These are phyloP conservation scores for Setipinna tenuifilis DNA, from an alignment of 2,797 vertebrate genomes.

Conservation along the genomic window DNA sequence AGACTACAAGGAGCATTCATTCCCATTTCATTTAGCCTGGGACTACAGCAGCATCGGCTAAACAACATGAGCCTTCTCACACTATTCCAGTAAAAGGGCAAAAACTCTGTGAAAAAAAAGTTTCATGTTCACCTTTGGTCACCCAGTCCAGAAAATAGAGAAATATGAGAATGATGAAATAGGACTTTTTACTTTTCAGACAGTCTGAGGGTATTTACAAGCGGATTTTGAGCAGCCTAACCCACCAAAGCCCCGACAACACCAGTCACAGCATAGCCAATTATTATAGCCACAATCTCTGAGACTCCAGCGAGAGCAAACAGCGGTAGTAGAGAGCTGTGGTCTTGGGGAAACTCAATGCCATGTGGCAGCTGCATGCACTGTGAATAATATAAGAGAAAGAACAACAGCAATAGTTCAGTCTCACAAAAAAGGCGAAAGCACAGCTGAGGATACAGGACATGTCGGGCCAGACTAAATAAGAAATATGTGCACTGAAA, in stretches of 20 bases:
- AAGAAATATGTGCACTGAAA: not conserved
- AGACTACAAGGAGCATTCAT: not conserved
- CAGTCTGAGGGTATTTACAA: not conserved
- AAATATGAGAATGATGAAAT: not conserved
- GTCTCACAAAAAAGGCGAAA: not conserved
- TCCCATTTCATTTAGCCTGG: conserved; percentile 9
- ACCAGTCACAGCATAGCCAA: not conserved
- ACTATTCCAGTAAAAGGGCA: not conserved
- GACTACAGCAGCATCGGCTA: not conserved
- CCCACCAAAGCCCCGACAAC: not conserved
- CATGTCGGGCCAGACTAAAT: not conserved
- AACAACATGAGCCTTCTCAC: not conserved
- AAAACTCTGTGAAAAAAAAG: not conserved
- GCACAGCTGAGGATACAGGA: conserved; percentile 7
- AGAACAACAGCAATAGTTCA: conserved; percentile 24
- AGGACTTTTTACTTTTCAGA: not conserved
- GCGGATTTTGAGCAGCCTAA: not conserved
- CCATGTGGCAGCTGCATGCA: conserved; percentile 24
- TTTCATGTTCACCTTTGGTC: too few species aligned
- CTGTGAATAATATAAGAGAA: conserved; percentile 24
- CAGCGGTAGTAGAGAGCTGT: not conserved
- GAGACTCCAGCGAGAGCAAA: conserved; percentile 28
- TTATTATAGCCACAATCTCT: not conserved
- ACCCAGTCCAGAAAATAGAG: not conserved
- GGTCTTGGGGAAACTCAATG: conserved; percentile 15